Evolutionary conservation across 2,113 vertebrate genomes (phyloP), one percentile per base, ranked within the genome.

Genomic region (Carassius auratus): DNA sequence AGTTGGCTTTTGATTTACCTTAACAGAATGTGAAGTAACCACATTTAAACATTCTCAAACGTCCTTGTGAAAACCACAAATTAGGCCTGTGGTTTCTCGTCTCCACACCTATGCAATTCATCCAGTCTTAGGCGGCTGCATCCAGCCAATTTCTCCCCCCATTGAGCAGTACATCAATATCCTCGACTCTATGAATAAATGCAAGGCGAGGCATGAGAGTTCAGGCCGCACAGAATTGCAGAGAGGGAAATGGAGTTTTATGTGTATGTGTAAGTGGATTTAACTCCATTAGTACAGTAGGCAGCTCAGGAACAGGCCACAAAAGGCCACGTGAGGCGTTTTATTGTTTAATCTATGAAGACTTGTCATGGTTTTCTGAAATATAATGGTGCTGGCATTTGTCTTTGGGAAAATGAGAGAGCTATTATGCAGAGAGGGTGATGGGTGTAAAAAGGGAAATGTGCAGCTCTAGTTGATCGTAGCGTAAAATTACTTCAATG

Each of bases 61-160:
- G 61, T 89, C 86, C 68, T 77, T 74, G 86, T 78, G 57, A 74
- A 89, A 88, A 38, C 86, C 88, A 89, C 88, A 89, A 88, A 88
- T 89, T 81, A 87, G 57, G 30, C 57, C 57, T 86, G 77, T 82
- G 76, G 84, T 14, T 85, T 42, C 48, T 76, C n/a, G 77, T 81
- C 76, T 86, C 86, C 81, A 84, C 84, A 89, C 86, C 88, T 89
- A 75, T 86, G 82, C 74, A 82, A 79, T 89, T 82, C 77, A 86
- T 87, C 76, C 59, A 77, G 85, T 21, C 79, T 84, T 26, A 77
- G 73, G 78, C 42, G 5, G 64, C 73, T 77, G 62, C 68, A 59
- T n/a, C n/a, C 33, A 79, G 84, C 82, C 85, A 89, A 89, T 50
- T 62, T 85, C 61, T 86, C 71, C 85, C 85, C 85, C 83, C 38